A percentile compares a stretch with the other conserved stretches of the same genome.
These are phyloP conservation scores for Drosophila parthenogenetica DNA, from an alignment of 2,888 invertebrate species.

Conservation along the genomic window DNA sequence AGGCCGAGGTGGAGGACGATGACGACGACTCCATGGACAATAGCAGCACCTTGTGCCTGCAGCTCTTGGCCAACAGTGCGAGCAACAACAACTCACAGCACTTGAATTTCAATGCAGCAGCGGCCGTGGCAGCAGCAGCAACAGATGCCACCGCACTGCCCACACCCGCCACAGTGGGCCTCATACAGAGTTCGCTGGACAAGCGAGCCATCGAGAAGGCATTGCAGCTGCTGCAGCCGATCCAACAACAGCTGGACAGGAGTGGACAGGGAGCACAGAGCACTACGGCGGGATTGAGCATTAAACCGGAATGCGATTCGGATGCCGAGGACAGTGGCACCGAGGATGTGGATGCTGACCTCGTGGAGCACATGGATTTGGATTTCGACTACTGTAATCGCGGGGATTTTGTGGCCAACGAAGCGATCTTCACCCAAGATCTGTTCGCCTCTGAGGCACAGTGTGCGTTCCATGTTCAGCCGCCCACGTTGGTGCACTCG, in stretches of 20 bases:
- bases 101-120: slow-evolving; percentile 78
- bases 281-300: slow-evolving; percentile 39
- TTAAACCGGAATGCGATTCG: slow-evolving; percentile 81
- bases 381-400: slow-evolving; percentile 75
- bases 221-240: slow-evolving; percentile 87
- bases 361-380: slow-evolving; percentile 71
- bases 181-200: slow-evolving; percentile 88
- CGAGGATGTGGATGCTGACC: slow-evolving; percentile 68
- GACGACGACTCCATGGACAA: slow-evolving; percentile 84
- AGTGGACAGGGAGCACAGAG: slow-evolving; percentile 35
- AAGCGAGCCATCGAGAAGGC: slow-evolving; percentile 90
- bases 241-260: slow-evolving; percentile 82
- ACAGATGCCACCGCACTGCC: slow-evolving; percentile 62
- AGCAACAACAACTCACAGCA: slow-evolving; percentile 81
- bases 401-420: slow-evolving; percentile 77
- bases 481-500: slow-evolving; percentile 92
- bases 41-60: slow-evolving; percentile 78
- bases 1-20: slow-evolving; percentile 76
- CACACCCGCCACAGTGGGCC: slow-evolving; percentile 85
- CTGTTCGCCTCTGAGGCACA: slow-evolving; percentile 88
- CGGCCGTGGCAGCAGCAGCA: slow-evolving; percentile 49
- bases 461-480: slow-evolving; percentile 91
- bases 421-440: slow-evolving; percentile 86
- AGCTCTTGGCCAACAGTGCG: slow-evolving; percentile 76
- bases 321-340: slow-evolving; percentile 80